Evolutionary conservation across 2,888 invertebrate species (phyloP), one percentile per base, ranked within the genome.

Genomic region (Alcis repandata): DNA sequence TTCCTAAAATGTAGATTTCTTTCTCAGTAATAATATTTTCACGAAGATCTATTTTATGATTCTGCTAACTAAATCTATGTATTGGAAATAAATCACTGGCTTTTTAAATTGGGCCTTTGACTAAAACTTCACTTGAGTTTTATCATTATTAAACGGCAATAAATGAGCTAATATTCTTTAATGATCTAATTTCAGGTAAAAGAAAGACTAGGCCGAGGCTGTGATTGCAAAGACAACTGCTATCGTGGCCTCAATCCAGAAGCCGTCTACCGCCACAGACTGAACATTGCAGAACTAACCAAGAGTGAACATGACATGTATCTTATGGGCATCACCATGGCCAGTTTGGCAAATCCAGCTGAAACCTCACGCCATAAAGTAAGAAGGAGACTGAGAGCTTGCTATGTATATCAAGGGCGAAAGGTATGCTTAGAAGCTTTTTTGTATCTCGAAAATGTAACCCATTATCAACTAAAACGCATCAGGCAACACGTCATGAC

Each of bases 241-340:
- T 97, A 97, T 79, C 92, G 95, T 60, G 96, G 95, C n/a, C 89
- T 97, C 32, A 96, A 95, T 82, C 95, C 96, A 0, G 96, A 96
- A 76, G 95, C 95, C 75, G 96, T 97, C 0, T 97, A 96, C 80
- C 95, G 95, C 53, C 97, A 97, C 83, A 92, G 97, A 73, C 88
- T 97, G 40, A 97, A 97, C 78, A 96, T 97, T 67, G 97, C 97
- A 0, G 97, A 97, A 84, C 83, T 97, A 65, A 97, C 97, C 0
- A 96, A 97, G 87, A 96, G 96, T 61, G 97, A 97, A 85, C 97
- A 97, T 85, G 97, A 97, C 84, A 97, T 97, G 97, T 97, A 97
- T 82, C 89, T 97, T 76, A 97, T 97, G 97, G 97, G 97, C n/a
- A 96, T 97, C 33, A 96, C 96, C 2, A 96, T 96, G 96, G 96